Evolutionary conservation across 1,140 invertebrate species (phyloP).

Genomic region (Tribolium madens): DNA sequence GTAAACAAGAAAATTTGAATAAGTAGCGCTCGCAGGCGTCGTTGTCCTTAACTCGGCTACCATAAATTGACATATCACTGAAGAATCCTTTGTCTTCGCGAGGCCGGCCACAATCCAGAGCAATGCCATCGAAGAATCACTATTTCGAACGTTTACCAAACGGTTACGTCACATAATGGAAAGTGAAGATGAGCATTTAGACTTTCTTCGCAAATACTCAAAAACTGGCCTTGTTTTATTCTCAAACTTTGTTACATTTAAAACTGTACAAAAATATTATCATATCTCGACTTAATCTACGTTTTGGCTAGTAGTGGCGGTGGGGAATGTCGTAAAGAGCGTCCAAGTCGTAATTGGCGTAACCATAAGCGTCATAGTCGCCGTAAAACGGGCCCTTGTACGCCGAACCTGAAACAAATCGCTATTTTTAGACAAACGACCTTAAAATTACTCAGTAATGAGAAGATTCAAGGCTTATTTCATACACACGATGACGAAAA

Average conservation of each 20-base stretch:
- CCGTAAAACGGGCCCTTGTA: conserved; percentile 21
- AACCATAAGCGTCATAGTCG: conserved; percentile 19
- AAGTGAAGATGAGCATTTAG: background rate
- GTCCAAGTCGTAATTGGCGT: conserved; percentile 18
- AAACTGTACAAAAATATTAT: conserved; percentile 14
- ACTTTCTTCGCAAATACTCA: background rate
- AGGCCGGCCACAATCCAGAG: background rate
- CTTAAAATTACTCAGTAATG: background rate
- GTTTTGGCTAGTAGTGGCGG: conserved; percentile 5
- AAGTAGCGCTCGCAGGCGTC: background rate
- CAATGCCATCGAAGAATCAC: background rate
- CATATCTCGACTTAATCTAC: background rate
- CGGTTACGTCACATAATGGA: background rate
- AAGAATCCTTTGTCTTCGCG: background rate
- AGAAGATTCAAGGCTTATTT: conserved; percentile 2
- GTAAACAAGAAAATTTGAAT: conserved; percentile 21
- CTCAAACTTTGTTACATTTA: background rate
- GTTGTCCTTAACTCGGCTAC: background rate
- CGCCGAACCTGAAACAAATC: conserved; percentile 14
- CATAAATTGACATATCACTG: background rate
- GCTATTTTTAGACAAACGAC: background rate
- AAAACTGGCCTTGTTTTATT: conserved; percentile 26
- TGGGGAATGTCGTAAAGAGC: background rate
- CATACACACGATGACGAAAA: background rate
- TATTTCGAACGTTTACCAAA: background rate